Conservation (phyloP, 37 sponge, comb jelly and placozoan genomes). For the Beroe ovata region DNA sequence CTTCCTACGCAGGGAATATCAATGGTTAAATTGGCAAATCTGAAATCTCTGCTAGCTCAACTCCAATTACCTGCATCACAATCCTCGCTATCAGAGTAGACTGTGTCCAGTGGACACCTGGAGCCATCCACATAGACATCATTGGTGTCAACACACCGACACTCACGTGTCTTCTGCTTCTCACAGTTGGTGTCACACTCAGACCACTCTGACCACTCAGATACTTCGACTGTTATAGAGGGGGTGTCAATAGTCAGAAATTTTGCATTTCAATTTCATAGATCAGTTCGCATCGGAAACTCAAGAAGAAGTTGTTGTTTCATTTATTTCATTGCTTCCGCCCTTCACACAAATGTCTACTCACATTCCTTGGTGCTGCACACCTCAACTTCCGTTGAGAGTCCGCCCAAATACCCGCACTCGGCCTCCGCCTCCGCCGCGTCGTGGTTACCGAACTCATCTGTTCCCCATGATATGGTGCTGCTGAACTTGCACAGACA, state of each 20-base stretch:
- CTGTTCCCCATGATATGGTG: not conserved
- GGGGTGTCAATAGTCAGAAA: no score
- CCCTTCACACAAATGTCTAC: no score
- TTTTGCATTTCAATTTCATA: no score
- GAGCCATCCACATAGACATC: not conserved
- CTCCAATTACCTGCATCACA: constrained; percentile 5
- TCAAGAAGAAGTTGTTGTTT: no score
- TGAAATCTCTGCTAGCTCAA: no score
- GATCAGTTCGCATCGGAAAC: no score
- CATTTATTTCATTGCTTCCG: no score
- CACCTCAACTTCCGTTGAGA: not conserved
- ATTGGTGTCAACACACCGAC: not conserved
- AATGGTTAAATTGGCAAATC: no score
- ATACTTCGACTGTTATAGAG: not conserved
- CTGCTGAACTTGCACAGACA: not conserved
- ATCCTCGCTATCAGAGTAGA: not conserved
- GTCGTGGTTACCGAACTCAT: not conserved
- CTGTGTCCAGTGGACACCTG: not conserved
- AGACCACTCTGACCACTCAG: constrained; percentile 30
- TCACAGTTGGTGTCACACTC: constrained; percentile 11
- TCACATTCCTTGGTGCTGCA: not conserved
- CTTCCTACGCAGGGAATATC: no score
- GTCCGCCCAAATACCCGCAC: constrained; percentile 9
- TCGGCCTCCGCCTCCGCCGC: not conserved
- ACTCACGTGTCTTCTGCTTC: not conserved